These are phyloP conservation scores for Atherix ibis DNA, from an alignment of 2,888 invertebrate genomes.

Conservation along the genomic window DNA sequence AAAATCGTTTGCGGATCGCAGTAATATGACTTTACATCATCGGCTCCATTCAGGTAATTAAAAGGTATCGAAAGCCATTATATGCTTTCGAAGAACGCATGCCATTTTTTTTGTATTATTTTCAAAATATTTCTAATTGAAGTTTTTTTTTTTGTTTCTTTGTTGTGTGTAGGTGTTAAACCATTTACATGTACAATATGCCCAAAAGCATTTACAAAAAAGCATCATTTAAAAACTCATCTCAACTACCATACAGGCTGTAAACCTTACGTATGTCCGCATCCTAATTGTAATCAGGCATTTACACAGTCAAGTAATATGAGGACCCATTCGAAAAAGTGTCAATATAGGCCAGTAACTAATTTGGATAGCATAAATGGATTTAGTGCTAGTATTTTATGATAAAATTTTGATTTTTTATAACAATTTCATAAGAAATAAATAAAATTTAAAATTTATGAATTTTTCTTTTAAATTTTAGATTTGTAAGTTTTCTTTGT, in stretches of 20 bases:
- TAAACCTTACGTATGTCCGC: constrained; percentile 60
- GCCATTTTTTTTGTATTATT: not conserved
- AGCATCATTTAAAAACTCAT: constrained; percentile 71
- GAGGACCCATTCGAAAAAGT: constrained; percentile 73
- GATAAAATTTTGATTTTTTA: too few species aligned
- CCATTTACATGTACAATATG: constrained; percentile 47
- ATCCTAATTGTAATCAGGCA: constrained; percentile 49
- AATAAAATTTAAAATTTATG: too few species aligned
- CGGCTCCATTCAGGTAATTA: constrained; percentile 52
- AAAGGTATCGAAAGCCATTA: not conserved
- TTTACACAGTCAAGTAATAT: constrained; percentile 79
- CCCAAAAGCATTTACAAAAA: constrained; percentile 67
- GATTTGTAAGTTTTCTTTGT: too few species aligned
- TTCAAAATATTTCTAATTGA: not conserved
- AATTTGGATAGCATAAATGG: too few species aligned
- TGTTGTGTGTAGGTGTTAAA: constrained; percentile 44
- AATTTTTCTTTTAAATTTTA: too few species aligned
- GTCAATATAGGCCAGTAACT: constrained; percentile 31
- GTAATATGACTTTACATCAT: constrained; percentile 71
- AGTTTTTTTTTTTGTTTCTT: constrained; percentile 5
- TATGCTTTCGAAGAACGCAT: not conserved
- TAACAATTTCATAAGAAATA: too few species aligned
- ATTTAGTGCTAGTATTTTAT: too few species aligned
- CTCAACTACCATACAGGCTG: constrained; percentile 72
- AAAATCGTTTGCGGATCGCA: constrained; percentile 68